A percentile compares a stretch with the other conserved stretches of the same genome.
These are phyloP conservation scores for cat (Felis catus) DNA, from an alignment of 2,113 vertebrate species.

Conservation along the genomic window F.catus_Fca126_mat1.0 CM031411.1:34341501-34342000, in stretches of 20 bases:
- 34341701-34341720: not conserved
- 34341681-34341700: not conserved
- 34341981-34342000: not conserved
- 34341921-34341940: not conserved
- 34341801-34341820: conserved; percentile 3
- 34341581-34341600: not conserved
- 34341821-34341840: not conserved
- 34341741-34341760: conserved; percentile 23
- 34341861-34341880: conserved; percentile 24
- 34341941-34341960: not conserved
- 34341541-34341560: not conserved
- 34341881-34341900: not conserved
- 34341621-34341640: conserved; percentile 47
- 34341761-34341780: not conserved
- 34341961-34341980: not conserved
- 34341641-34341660: conserved; percentile 13
- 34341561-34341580: conserved; percentile 30
- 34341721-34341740: conserved; percentile 36
- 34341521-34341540: too few relatives aligned
- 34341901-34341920: not conserved
- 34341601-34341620: conserved; percentile 20
- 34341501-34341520: too few relatives aligned
- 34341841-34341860: not conserved
- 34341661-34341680: not conserved
- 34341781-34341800: not conserved